phyloP scores from a whole-genome alignment of 1,140 invertebrate genomes.

The Ericerus pela region DNA sequence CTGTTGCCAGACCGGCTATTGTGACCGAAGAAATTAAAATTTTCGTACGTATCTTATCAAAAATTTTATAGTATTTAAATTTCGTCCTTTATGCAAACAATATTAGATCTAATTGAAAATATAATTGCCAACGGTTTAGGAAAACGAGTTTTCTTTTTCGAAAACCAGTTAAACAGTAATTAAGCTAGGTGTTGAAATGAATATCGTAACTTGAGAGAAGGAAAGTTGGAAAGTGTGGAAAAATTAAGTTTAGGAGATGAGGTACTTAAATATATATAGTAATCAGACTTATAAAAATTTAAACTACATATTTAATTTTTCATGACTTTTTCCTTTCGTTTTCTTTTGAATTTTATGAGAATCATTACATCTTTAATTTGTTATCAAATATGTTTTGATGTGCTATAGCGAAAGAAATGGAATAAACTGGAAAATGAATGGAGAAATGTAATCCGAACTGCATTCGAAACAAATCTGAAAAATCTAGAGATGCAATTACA shows the following conservation, averaged over 20 bases:
- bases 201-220: background rate
- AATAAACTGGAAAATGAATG: constrained; percentile 46
- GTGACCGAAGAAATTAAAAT: constrained; percentile 24
- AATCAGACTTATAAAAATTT: background rate
- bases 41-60: constrained; percentile 22
- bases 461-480: constrained; percentile 50
- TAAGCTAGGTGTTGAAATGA: background rate
- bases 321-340: background rate
- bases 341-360: background rate
- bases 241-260: background rate
- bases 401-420: constrained; percentile 38
- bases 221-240: background rate
- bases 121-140: background rate
- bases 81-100: background rate
- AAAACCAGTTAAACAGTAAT: background rate
- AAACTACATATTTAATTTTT: constrained; percentile 1
- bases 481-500: constrained; percentile 37
- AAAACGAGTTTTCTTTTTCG: background rate
- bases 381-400: background rate
- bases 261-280: background rate
- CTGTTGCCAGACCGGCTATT: constrained; percentile 39
- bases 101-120: background rate
- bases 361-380: background rate
- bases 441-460: constrained; percentile 40
- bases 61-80: background rate